These are phyloP conservation scores for Vulpes lagopus DNA, from an alignment of 2,113 vertebrate genomes.

Conservation along the genomic window DNA sequence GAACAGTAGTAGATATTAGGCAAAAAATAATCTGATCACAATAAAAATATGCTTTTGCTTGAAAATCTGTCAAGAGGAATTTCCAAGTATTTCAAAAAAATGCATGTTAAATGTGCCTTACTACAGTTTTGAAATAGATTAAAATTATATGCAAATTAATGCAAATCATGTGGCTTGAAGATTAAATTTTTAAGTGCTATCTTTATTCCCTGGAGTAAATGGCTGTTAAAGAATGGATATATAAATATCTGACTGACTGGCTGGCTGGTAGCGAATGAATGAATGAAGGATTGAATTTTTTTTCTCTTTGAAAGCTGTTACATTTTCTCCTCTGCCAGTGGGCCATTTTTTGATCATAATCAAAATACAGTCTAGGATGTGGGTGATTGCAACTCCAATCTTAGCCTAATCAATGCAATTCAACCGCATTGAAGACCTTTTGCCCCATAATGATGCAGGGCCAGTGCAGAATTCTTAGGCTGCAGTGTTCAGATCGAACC, in stretches of 20 bases:
- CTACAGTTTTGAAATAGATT: constrained; percentile 76
- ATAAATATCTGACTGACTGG: constrained; percentile 46
- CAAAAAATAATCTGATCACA: constrained; percentile 74
- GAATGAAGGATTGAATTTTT: constrained; percentile 64
- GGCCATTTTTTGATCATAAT: constrained; percentile 49
- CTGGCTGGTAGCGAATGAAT: constrained; percentile 37
- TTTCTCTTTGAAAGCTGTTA: constrained; percentile 42
- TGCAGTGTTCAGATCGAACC: neutral
- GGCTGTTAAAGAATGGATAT: constrained; percentile 64
- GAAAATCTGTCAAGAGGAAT: constrained; percentile 77
- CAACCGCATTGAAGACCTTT: constrained; percentile 18
- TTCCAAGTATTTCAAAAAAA: constrained; percentile 68
- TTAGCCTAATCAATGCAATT: neutral
- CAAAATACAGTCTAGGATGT: neutral
- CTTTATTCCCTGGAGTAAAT: constrained; percentile 73
- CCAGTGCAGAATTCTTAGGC: neutral
- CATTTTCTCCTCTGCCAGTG: constrained; percentile 14
- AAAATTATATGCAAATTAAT: constrained; percentile 78
- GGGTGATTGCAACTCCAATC: neutral
- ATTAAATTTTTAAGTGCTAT: constrained; percentile 77
- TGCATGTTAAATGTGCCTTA: constrained; percentile 73
- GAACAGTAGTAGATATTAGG: constrained; percentile 67
- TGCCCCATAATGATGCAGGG: neutral
- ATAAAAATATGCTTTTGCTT: constrained; percentile 73
- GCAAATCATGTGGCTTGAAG: constrained; percentile 68